These are phyloP conservation scores for Lasioglossum zephyrum DNA, from an alignment of 2,888 invertebrate genomes.

Conservation along the genomic window DNA sequence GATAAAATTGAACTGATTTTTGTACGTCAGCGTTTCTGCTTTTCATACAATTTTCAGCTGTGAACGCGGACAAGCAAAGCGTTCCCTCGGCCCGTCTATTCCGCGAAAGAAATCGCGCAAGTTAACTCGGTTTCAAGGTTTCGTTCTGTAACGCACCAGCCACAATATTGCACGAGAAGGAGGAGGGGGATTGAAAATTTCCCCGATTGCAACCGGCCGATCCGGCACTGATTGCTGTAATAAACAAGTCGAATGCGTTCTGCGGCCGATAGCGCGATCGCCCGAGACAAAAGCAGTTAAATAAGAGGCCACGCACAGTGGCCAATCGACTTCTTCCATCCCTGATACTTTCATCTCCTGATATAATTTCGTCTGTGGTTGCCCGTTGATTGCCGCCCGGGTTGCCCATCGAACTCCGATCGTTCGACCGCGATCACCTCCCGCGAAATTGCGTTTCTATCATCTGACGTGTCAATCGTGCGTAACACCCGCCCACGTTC, in stretches of 20 bases:
- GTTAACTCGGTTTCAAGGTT: background rate
- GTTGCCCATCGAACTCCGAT: conserved; percentile 24
- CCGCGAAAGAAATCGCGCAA: background rate
- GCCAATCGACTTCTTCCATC: conserved; percentile 19
- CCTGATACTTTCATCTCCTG: conserved; percentile 36
- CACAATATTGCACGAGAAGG: background rate
- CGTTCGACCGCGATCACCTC: conserved; percentile 28
- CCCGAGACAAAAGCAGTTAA: conserved; percentile 28
- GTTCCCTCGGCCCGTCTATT: background rate
- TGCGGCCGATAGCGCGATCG: conserved; percentile 21
- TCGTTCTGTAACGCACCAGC: background rate
- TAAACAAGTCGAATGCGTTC: conserved; percentile 19
- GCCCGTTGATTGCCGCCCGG: conserved; percentile 29
- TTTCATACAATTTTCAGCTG: background rate
- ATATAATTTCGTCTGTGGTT: conserved; percentile 38
- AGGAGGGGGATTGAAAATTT: background rate
- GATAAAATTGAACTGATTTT: conserved; percentile 24
- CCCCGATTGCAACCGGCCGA: conserved; percentile 9
- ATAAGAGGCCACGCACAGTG: conserved; percentile 37
- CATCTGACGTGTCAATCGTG: conserved; percentile 42
- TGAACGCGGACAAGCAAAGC: background rate
- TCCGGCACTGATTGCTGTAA: conserved; percentile 25
- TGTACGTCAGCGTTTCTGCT: background rate
- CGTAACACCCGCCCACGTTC: conserved; percentile 27
- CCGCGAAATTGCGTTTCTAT: conserved; percentile 34